phyloP scores from a whole-genome alignment of 2,797 vertebrate genomes.

The Novumbra hubbsi region DNA sequence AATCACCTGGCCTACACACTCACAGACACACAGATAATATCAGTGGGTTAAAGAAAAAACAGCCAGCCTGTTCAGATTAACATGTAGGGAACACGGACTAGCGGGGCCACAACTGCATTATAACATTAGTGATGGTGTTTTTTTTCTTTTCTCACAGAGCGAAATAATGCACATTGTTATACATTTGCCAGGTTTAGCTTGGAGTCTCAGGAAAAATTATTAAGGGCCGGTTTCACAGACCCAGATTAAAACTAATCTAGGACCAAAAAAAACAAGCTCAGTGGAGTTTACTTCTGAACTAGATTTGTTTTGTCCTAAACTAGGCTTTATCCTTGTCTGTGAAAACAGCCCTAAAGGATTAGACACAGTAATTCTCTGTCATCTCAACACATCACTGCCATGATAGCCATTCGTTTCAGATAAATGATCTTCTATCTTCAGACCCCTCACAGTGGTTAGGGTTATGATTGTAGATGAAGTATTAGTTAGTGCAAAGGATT shows the following conservation, averaged over 20 bases:
- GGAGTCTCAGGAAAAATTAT: not conserved
- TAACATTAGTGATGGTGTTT: not conserved
- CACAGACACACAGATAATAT: not conserved
- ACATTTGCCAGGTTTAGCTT: not conserved
- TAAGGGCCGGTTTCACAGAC: no score
- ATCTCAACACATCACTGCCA: not conserved
- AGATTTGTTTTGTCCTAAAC: no score
- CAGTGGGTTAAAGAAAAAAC: not conserved
- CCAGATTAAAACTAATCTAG: no score
- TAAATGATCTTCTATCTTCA: not conserved
- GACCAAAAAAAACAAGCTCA: no score
- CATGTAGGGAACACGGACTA: not conserved
- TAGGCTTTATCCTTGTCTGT: no score
- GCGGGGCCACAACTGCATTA: not conserved
- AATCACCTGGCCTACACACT: slow-evolving; percentile 1
- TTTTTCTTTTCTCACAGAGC: not conserved
- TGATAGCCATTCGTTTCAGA: not conserved
- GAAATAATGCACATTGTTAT: not conserved
- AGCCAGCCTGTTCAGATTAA: not conserved
- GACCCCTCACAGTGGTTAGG: not conserved
- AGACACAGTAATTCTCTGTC: not conserved
- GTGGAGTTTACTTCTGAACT: no score
- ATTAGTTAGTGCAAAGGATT: no score
- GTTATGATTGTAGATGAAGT: no score
- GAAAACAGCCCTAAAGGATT: no score